phyloP scores from a whole-genome alignment of 1,140 invertebrate species.

The Ceratitis capitata region DNA sequence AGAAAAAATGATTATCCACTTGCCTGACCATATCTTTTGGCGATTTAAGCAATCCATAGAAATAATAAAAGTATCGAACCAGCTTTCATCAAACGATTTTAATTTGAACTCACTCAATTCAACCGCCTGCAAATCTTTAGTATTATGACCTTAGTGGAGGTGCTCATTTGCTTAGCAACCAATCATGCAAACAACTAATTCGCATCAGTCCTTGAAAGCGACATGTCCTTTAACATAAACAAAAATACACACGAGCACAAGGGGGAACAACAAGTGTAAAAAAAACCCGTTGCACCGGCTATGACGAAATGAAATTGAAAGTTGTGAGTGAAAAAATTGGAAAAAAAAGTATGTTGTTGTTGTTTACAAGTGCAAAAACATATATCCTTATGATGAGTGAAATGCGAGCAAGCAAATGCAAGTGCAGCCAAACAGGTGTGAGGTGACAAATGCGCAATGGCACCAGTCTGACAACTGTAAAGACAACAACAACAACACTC shows the following conservation, averaged over 20 bases:
- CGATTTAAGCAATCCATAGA: no score
- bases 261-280: background rate
- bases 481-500: background rate
- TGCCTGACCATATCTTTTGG: no score
- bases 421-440: conserved; percentile 12
- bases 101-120: no score
- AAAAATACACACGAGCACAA: background rate
- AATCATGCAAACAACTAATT: background rate
- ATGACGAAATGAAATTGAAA: conserved; percentile 4
- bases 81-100: no score
- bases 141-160: no score
- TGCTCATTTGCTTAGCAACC: background rate
- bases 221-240: conserved; percentile 1
- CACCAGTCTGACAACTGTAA: background rate
- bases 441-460: conserved; percentile 21
- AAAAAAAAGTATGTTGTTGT: no score
- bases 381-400: background rate
- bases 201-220: background rate
- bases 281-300: background rate
- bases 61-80: no score
- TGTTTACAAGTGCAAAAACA: background rate
- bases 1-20: no score
- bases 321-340: background rate
- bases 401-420: conserved; percentile 23
- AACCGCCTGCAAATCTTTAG: no score